phyloP scores from a whole-genome alignment of 2,888 invertebrate genomes.

The Girardia tigrina region DNA sequence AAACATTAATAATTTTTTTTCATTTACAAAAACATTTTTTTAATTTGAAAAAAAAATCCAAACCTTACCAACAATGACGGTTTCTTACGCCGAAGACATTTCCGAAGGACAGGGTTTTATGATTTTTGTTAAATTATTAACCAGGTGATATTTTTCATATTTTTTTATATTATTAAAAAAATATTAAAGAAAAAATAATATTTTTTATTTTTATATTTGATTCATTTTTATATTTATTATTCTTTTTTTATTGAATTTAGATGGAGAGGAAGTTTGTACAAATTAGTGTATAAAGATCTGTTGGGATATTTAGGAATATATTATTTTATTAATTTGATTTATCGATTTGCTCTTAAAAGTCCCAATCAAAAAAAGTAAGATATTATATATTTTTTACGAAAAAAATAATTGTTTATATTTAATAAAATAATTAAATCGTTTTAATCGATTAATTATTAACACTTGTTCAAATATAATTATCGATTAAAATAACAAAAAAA shows the following conservation, averaged over 20 bases:
- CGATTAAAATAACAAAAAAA: too few relatives aligned
- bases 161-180: too few relatives aligned
- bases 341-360: neutral
- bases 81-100: neutral
- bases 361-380: neutral
- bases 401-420: too few relatives aligned
- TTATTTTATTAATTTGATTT: neutral
- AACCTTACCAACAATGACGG: neutral
- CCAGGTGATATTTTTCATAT: neutral
- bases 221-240: neutral
- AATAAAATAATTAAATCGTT: too few relatives aligned
- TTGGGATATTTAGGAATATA: neutral
- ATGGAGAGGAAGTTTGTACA: slow-evolving; percentile 14
- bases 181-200: too few relatives aligned
- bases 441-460: too few relatives aligned
- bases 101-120: slow-evolving; percentile 9
- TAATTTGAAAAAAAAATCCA: neutral
- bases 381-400: neutral
- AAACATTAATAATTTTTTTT: too few relatives aligned
- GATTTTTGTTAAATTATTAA: slow-evolving; percentile 13
- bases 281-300: slow-evolving; percentile 17
- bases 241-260: neutral
- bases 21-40: neutral
- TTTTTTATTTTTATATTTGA: neutral
- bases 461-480: too few relatives aligned